phyloP scores from a whole-genome alignment of 2,888 invertebrate species.

The Lepidocyrtoides sp. region DNA sequence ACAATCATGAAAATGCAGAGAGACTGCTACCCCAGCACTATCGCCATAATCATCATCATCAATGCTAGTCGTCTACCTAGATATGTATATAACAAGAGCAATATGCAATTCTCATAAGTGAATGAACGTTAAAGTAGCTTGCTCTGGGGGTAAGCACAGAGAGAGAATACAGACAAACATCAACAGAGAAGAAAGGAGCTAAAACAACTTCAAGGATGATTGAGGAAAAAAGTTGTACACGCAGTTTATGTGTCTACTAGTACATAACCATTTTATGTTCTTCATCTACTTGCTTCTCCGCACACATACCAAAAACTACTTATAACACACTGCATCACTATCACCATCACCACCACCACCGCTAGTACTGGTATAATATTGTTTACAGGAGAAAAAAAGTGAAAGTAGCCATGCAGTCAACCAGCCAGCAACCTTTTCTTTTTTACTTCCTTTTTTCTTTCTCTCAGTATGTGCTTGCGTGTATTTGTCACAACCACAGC shows the following conservation, averaged over 20 bases:
- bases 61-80: too few relatives aligned
- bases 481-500: conserved; percentile 46
- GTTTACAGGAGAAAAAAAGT: conserved; percentile 16
- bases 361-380: neutral
- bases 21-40: neutral
- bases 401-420: conserved; percentile 28
- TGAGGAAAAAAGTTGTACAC: conserved; percentile 67
- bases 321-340: neutral
- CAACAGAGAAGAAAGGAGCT: conserved; percentile 1
- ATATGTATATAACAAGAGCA: conserved; percentile 6
- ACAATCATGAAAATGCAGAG: conserved; percentile 3
- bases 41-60: conserved; percentile 3
- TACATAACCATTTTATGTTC: conserved; percentile 71
- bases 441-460: conserved; percentile 42
- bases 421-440: conserved; percentile 30
- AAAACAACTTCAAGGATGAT: conserved; percentile 62
- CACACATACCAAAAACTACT: conserved; percentile 5
- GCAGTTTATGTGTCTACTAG: conserved; percentile 54
- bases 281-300: conserved; percentile 54
- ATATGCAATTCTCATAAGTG: conserved; percentile 59
- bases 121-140: conserved; percentile 64
- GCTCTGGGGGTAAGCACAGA: conserved; percentile 36
- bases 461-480: neutral
- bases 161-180: conserved; percentile 16
- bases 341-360: neutral